Percentiles rank a stretch among this genome's conserved stretches.
These are phyloP conservation scores for Scomberomorus guttatus DNA, from an alignment of 2,797 vertebrate genomes.

Conservation along the genomic window DNA sequence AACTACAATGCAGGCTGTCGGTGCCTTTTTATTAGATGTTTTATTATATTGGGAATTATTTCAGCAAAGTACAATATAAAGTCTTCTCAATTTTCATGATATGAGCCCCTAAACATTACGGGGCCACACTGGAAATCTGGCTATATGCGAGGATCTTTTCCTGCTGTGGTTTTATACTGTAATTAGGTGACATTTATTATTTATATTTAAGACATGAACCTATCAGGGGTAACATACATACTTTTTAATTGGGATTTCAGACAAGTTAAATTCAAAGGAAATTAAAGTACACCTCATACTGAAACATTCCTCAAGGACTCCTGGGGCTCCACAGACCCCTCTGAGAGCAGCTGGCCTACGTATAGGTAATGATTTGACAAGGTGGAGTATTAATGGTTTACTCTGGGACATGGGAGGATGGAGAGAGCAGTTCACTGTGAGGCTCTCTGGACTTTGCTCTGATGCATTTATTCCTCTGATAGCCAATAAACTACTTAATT, in stretches of 20 bases:
- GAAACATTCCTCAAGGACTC: slow-evolving; percentile 52
- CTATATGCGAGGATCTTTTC: slow-evolving; percentile 28
- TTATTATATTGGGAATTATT: slow-evolving; percentile 79
- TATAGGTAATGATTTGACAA: slow-evolving; percentile 66
- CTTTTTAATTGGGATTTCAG: slow-evolving; percentile 38
- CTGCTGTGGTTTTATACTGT: slow-evolving; percentile 20
- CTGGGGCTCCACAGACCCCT: slow-evolving; percentile 32
- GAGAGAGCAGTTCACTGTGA: slow-evolving; percentile 62
- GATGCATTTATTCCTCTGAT: slow-evolving; percentile 70
- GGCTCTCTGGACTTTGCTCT: slow-evolving; percentile 30
- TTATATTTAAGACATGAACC: slow-evolving; percentile 28
- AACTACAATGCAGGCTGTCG: slow-evolving; percentile 46
- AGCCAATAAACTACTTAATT: slow-evolving; percentile 36
- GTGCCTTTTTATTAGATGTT: slow-evolving; percentile 67
- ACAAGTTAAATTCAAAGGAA: slow-evolving; percentile 30
- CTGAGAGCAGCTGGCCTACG: slow-evolving; percentile 51
- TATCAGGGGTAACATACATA: not conserved
- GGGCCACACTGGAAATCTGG: slow-evolving; percentile 56
- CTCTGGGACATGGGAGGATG: slow-evolving; percentile 57
- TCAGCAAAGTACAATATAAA: slow-evolving; percentile 67
- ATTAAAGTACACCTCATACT: slow-evolving; percentile 25
- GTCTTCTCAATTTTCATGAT: slow-evolving; percentile 50
- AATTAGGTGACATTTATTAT: slow-evolving; percentile 27
- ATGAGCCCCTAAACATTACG: slow-evolving; percentile 59
- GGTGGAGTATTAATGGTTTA: slow-evolving; percentile 74